These are phyloP conservation scores for Tetranychus truncatus DNA, from an alignment of 2,888 invertebrate species.

Conservation along the genomic window DNA sequence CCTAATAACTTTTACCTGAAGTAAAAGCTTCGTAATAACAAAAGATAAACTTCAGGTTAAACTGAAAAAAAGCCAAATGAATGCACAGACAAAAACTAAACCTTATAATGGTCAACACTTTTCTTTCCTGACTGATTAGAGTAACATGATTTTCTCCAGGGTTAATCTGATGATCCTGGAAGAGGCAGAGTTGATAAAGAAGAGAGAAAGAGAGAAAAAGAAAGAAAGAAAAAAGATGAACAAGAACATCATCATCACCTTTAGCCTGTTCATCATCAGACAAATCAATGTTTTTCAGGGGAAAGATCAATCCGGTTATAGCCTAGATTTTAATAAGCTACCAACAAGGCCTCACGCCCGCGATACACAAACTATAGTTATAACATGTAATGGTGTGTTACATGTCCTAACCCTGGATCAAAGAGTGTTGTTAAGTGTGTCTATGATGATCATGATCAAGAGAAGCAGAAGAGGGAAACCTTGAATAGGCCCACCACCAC, in stretches of 20 bases:
- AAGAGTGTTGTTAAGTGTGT: not conserved
- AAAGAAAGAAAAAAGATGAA: not conserved
- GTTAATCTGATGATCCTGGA: not conserved
- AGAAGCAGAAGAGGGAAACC: not conserved
- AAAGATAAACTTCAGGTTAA: too few species aligned
- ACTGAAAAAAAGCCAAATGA: too few species aligned
- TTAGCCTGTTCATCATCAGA: not conserved
- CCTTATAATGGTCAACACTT: not conserved
- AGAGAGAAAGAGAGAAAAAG: not conserved
- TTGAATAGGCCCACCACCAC: not conserved
- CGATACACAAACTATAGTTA: not conserved
- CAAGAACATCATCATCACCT: not conserved
- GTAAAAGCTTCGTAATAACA: too few species aligned
- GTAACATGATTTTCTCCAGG: not conserved
- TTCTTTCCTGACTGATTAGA: not conserved
- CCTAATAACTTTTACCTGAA: too few species aligned
- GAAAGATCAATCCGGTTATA: not conserved
- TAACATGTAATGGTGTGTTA: not conserved
- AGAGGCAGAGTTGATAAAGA: not conserved
- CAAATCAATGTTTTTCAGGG: not conserved
- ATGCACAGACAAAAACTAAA: too few species aligned
- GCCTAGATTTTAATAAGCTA: constrained; percentile 1
- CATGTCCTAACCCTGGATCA: not conserved
- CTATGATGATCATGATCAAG: not conserved
- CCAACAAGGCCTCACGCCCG: constrained; percentile 1